Evolutionary conservation across 2,888 invertebrate genomes (phyloP), one percentile per base, ranked within the genome.

Genomic region (Erebia palarica): DNA sequence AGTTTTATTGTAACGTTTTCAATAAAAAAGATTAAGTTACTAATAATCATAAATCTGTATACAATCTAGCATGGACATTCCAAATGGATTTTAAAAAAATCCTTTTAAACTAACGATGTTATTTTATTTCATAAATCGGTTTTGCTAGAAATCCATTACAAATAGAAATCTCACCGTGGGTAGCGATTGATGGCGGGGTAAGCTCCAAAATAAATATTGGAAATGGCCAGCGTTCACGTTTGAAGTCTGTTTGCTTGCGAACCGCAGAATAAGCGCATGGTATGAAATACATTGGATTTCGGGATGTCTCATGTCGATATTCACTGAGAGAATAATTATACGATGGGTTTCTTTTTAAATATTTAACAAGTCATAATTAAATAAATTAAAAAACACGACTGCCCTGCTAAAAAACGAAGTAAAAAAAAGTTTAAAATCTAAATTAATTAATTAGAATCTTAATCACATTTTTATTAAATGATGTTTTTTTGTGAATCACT

Each of bases 141-240:
- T 18, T 44, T 27, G 21, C 57, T 55, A 36, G 36, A 61, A 70
- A 67, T 63, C 66, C 16, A 49, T 61, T 61, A 53, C 53, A 70
- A 73, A 71, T 73, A 49, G 65, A 59, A 73, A 71, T 67, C 71
- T 61, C 63, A 66, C 51, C 49, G 61, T 58, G 61, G 70, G 68
- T 65, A 66, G 65, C 73, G 63, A 58, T 69, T 58, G 49, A 63
- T 49, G 59, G 42, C 49, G 71, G 66, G 69, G 69, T 58, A 66
- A 64, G 71, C 69, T 64, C 81, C 78, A 85, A 84, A 83, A 87
- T 88, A 86, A 91, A 91, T 91, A 90, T 90, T 90, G 85, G 84
- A 71, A 69, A 59, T 71, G 59, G 66, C 61, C 85, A 10, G 16
- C 16, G 47, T 18, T 16, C 63, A 78, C 80, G 82, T 81, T 83